A percentile compares a stretch with the other conserved stretches of the same genome.
phyloP scores from a whole-genome alignment of 2,113 vertebrate genomes.

The Xiphophorus couchianus region DNA sequence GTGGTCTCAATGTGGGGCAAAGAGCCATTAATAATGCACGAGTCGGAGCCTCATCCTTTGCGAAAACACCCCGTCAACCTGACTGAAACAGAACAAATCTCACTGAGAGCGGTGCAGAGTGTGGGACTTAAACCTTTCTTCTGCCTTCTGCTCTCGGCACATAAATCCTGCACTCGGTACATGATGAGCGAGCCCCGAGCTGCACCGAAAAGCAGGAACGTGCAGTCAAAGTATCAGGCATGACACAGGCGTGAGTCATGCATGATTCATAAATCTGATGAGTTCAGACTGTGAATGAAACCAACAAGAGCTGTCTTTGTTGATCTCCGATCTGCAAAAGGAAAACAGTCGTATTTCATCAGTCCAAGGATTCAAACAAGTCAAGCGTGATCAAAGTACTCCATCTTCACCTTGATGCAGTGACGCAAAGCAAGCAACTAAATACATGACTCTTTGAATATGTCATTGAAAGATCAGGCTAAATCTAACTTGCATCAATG shows the following conservation, averaged over 20 bases:
- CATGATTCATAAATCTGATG: neutral
- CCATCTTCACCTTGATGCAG: no score
- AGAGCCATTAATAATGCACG: conserved; percentile 50
- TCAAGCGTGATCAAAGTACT: no score
- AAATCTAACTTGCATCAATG: neutral
- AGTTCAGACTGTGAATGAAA: neutral
- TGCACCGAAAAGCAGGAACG: neutral
- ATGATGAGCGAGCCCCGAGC: neutral
- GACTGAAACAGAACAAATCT: neutral
- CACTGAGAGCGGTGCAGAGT: neutral
- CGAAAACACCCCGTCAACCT: conserved; percentile 10
- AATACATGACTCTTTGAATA: neutral
- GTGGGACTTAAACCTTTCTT: neutral
- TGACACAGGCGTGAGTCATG: neutral
- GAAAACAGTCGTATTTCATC: neutral
- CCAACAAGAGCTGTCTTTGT: neutral
- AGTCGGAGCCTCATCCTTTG: neutral
- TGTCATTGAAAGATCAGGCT: no score
- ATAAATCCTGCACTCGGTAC: neutral
- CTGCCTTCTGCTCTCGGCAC: neutral
- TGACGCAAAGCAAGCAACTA: neutral
- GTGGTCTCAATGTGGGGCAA: conserved; percentile 31
- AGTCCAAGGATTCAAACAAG: no score
- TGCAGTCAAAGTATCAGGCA: neutral
- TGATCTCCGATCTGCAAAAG: neutral